A percentile compares a stretch with the other conserved stretches of the same genome.
Evolutionary conservation across 2,113 vertebrate species (phyloP).

Genomic region (Pachycephala philippinensis): DNA sequence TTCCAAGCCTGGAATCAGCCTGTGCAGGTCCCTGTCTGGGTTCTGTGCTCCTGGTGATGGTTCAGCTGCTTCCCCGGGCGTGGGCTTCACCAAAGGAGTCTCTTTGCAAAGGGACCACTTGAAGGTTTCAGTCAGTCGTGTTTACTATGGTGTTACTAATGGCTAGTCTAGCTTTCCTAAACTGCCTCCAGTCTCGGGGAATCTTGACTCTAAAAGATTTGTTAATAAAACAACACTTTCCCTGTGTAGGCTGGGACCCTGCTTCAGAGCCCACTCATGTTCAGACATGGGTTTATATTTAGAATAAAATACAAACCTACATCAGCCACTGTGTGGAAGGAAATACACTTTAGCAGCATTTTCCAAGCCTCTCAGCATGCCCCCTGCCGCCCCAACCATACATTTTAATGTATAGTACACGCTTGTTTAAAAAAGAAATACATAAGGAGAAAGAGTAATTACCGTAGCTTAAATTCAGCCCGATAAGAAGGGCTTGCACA

Average conservation of each 20-base stretch:
- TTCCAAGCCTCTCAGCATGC: background rate
- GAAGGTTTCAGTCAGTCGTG: background rate
- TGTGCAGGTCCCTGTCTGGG: rapidly evolving
- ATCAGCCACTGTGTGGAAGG: background rate
- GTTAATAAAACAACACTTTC: background rate
- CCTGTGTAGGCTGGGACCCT: background rate
- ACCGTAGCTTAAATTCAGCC: constrained; percentile 9
- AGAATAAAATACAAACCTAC: background rate
- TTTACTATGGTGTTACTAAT: background rate
- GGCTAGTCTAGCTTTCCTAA: background rate
- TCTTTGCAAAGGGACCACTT: background rate
- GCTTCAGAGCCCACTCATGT: background rate
- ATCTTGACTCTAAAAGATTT: background rate
- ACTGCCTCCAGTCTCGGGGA: background rate
- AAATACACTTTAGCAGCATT: constrained; percentile 4
- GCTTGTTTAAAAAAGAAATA: constrained; percentile 56
- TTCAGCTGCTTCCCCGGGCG: background rate
- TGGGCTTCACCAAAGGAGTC: background rate
- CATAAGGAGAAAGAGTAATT: constrained; percentile 14
- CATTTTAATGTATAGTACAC: constrained; percentile 34
- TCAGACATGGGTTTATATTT: background rate
- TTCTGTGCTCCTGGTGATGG: background rate
- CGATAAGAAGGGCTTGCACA: background rate
- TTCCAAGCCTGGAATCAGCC: background rate
- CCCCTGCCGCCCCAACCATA: background rate